Conservation (phyloP, 2,888 invertebrate species). For the Melieria omissa region DNA sequence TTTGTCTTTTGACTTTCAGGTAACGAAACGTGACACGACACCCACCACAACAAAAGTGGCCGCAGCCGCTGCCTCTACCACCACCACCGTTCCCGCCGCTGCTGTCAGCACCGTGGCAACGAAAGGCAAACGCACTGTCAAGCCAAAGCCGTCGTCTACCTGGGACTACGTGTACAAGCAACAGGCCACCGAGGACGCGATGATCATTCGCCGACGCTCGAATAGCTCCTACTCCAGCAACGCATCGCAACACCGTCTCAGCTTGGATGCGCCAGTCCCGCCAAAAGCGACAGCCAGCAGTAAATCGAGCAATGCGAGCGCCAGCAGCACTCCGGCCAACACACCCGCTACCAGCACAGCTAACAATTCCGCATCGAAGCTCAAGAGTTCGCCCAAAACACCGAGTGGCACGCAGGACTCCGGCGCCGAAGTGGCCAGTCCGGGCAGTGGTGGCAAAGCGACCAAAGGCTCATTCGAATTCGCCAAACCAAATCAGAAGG, state of each 20-base stretch:
- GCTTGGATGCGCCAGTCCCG: constrained; percentile 63
- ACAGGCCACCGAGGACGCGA: constrained; percentile 76
- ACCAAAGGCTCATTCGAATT: constrained; percentile 60
- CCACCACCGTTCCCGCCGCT: constrained; percentile 24
- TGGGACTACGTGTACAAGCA: constrained; percentile 74
- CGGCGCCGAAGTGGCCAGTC: constrained; percentile 14
- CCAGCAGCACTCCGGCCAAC: background rate
- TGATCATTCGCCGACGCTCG: constrained; percentile 84
- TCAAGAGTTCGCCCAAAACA: constrained; percentile 32
- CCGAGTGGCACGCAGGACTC: constrained; percentile 33
- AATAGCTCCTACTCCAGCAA: constrained; percentile 84
- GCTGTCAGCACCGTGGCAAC: constrained; percentile 21
- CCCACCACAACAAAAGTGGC: constrained; percentile 37
- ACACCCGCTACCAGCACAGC: constrained; percentile 15
- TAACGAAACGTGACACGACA: constrained; percentile 35
- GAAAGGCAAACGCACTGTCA: constrained; percentile 47
- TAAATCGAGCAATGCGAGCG: constrained; percentile 8
- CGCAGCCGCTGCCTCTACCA: constrained; percentile 25
- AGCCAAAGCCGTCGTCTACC: constrained; percentile 59
- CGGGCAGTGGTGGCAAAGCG: background rate
- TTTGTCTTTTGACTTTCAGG: constrained; percentile 22
- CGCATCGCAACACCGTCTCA: constrained; percentile 74
- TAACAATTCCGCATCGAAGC: constrained; percentile 8
- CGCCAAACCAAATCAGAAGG: constrained; percentile 59
- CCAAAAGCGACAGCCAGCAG: constrained; percentile 25